A percentile compares a stretch with the other conserved stretches of the same genome.
phyloP scores from a whole-genome alignment of 2,113 vertebrate species.

The Romanogobio albipinnatus region DNA sequence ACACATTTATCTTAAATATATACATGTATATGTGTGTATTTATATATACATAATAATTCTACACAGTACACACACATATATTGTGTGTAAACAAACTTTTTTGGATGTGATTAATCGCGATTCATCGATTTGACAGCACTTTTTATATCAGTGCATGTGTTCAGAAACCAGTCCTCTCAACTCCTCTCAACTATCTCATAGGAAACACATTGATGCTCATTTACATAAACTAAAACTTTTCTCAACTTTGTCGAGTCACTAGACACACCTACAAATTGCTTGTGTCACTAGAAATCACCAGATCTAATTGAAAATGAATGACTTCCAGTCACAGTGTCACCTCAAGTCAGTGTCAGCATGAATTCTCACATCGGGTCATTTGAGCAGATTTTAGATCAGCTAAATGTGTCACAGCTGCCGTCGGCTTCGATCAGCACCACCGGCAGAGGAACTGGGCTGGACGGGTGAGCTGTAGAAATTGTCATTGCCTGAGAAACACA shows the following conservation, averaged over 20 bases:
- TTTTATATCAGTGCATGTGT: background rate
- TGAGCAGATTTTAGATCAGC: background rate
- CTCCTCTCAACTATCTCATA: background rate
- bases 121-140: no score
- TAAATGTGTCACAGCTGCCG: background rate
- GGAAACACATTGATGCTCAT: background rate
- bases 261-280: background rate
- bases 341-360: constrained; percentile 9
- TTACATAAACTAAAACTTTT: background rate
- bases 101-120: no score
- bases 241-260: background rate
- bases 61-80: no score
- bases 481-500: constrained; percentile 6
- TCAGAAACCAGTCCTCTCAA: background rate
- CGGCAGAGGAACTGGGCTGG: background rate
- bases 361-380: constrained; percentile 4
- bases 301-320: background rate
- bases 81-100: no score
- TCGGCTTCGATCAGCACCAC: background rate
- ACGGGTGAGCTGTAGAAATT: constrained; percentile 8
- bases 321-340: background rate
- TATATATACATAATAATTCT: no score
- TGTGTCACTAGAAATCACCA: background rate
- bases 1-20: no score
- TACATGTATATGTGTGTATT: no score